Evolutionary conservation across 64 coral and sea anemone genomes (phyloP).

Genomic region (Stylophora pistillata): DNA sequence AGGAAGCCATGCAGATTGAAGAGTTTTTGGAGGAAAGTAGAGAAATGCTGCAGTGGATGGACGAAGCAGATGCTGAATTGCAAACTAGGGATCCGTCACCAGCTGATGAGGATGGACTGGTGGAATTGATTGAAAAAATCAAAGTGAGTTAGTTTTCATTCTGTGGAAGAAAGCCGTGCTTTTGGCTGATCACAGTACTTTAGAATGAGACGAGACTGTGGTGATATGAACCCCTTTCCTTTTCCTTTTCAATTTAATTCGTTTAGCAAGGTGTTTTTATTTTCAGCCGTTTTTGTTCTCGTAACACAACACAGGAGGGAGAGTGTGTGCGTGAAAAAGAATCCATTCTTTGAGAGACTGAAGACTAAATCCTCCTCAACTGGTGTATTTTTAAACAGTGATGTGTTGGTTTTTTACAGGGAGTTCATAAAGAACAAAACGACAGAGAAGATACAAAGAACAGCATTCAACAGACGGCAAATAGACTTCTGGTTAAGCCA

Average conservation of each 20-base stretch:
- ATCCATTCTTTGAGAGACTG: no score
- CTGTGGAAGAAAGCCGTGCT: no score
- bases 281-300: no score
- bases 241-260: no score
- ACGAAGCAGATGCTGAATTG: constrained; percentile 68
- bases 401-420: constrained; percentile 35
- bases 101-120: constrained; percentile 80
- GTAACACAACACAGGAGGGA: no score
- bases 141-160: constrained; percentile 48
- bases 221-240: no score
- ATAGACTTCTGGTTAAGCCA: constrained; percentile 81
- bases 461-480: constrained; percentile 73
- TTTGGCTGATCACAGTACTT: background rate
- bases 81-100: constrained; percentile 78
- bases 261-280: no score
- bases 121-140: constrained; percentile 83
- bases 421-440: constrained; percentile 72
- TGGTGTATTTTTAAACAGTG: no score
- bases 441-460: constrained; percentile 80
- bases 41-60: constrained; percentile 89
- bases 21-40: constrained; percentile 94
- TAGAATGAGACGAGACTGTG: background rate
- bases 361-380: background rate
- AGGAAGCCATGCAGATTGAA: constrained; percentile 95
- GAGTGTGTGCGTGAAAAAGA: no score